Evolutionary conservation across 2,888 invertebrate genomes (phyloP), one percentile per base, ranked within the genome.

Genomic region (Tribolium freemani): DNA sequence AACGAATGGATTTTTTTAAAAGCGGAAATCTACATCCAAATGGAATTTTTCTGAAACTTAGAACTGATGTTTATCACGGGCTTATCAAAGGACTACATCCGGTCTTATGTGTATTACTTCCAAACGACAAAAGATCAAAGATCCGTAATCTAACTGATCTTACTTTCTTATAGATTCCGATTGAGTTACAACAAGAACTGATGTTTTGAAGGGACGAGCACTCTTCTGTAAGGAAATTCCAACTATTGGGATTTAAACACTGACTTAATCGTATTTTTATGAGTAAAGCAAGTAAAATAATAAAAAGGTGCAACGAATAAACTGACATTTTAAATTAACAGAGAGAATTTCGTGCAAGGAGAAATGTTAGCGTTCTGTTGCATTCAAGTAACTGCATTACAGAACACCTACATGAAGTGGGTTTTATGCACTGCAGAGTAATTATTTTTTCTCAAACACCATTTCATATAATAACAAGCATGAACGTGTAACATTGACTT

Each of bases 41-140:
- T 63, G 51, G 63, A 63, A 48, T 63, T 63, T 63, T 57, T 57
- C n/a, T 63, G 26, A 51, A 38, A 63, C 51, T 38, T 31, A n/a
- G 48, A 21, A 8, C 48, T 26, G 60, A 58, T 58, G 58, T 58
- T 58, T 58, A 58, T 58, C 45, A 58, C 58, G n/a, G 45, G 20
- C 44, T 58, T 58, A 60, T 63, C 63, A 63, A 63, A 63, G 51
- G 38, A 51, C 46, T 60, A 26, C 38, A 26, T 26, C 9, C 58
- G 58, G 45, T 58, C 58, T 26, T 48, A 48, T 30, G 60, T 58
- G 58, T 58, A 58, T 58, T 58, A 58, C 45, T 48, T 48, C 48
- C 60, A 46, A 48, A 60, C 60, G 46, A 60, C 60, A 60, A 60
- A 46, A 60, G 46, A 48, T 60, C 60, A 60, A 60, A 60, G 60